Conservation (phyloP, 2,113 vertebrate genomes). For the Seriola quinqueradiata region DNA sequence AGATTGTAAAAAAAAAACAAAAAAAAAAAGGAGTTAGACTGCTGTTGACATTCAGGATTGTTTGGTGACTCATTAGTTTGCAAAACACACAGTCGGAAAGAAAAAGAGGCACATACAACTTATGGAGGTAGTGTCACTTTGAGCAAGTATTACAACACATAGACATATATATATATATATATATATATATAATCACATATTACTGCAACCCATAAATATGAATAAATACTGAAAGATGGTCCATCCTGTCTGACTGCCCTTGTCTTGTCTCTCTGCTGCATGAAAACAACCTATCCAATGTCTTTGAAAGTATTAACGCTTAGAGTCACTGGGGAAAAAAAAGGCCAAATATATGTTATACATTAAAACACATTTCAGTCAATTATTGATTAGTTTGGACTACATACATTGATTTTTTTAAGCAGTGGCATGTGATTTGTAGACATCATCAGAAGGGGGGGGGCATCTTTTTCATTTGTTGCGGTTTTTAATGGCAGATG, state of each 20-base stretch:
- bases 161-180: neutral
- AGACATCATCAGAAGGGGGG: no score
- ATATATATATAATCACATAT: constrained; percentile 16
- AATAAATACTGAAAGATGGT: constrained; percentile 13
- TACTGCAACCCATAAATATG: constrained; percentile 4
- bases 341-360: neutral
- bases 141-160: constrained; percentile 40
- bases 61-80: constrained; percentile 67
- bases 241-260: neutral
- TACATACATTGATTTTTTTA: constrained; percentile 7
- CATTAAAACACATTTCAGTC: neutral
- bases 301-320: neutral
- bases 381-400: neutral
- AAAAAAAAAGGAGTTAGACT: constrained; percentile 49
- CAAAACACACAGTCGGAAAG: constrained; percentile 35
- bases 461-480: neutral
- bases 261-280: neutral
- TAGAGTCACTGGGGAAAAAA: neutral
- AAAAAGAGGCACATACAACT: constrained; percentile 35
- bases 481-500: neutral
- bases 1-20: constrained; percentile 46
- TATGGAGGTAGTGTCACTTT: constrained; percentile 38
- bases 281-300: neutral
- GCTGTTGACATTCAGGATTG: constrained; percentile 48
- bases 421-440: neutral